Conservation (phyloP, 2,797 vertebrate genomes). For the Leptoclinus maculatus region DNA sequence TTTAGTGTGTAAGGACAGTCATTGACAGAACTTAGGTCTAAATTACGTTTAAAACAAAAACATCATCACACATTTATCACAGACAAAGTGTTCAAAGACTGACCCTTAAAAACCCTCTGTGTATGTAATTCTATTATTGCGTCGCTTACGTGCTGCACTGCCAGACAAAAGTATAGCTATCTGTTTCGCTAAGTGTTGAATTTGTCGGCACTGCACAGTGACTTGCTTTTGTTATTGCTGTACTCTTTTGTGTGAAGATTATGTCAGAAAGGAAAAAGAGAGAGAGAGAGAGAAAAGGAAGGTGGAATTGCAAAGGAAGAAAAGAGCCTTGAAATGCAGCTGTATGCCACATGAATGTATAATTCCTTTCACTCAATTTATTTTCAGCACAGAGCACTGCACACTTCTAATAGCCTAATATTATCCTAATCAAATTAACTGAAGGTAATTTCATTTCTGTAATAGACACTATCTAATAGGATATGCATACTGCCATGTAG, state of each 20-base stretch:
- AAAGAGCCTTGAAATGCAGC: conserved; percentile 38
- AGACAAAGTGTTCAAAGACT: neutral
- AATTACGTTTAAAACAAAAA: neutral
- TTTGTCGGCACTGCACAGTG: conserved; percentile 15
- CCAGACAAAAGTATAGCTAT: conserved; percentile 48
- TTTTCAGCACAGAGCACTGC: conserved; percentile 57
- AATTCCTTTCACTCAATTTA: conserved; percentile 56
- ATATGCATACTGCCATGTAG: conserved; percentile 53
- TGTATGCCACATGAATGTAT: conserved; percentile 44
- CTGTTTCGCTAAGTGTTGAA: conserved; percentile 52
- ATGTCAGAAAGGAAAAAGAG: conserved; percentile 28
- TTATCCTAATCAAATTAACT: conserved; percentile 78
- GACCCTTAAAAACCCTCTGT: conserved; percentile 5
- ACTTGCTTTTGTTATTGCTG: conserved; percentile 37
- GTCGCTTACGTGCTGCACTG: neutral
- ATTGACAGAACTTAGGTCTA: neutral
- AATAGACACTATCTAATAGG: conserved; percentile 70
- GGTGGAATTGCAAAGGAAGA: conserved; percentile 7
- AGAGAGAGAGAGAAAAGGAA: neutral
- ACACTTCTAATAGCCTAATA: conserved; percentile 72
- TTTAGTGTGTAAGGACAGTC: neutral
- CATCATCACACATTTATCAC: neutral
- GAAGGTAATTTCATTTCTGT: conserved; percentile 74
- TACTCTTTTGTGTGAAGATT: conserved; percentile 33
- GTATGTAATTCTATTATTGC: conserved; percentile 42